These are phyloP conservation scores for Desmophyllum pertusum DNA, from an alignment of 92 coral and sea anemone species.

Conservation along the genomic window DNA sequence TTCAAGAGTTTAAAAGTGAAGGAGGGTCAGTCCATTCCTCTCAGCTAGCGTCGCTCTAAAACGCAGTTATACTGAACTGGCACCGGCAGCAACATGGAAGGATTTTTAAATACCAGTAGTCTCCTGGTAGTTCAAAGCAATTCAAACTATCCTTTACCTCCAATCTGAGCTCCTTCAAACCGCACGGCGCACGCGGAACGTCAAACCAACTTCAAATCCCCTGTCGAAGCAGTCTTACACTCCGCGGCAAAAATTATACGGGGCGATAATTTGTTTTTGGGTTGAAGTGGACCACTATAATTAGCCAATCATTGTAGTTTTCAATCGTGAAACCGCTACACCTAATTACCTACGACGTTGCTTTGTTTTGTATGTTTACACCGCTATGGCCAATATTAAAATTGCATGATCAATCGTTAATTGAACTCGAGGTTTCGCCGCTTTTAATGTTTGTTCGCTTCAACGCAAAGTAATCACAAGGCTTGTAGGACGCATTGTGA, in stretches of 20 bases:
- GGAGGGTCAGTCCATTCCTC: background rate
- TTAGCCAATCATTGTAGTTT: background rate
- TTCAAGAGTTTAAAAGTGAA: background rate
- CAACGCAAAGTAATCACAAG: background rate
- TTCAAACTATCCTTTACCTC: background rate
- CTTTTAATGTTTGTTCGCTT: slow-evolving; percentile 11
- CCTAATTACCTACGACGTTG: slow-evolving; percentile 3
- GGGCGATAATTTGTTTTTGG: slow-evolving; percentile 21
- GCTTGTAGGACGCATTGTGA: background rate
- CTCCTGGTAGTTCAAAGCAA: background rate
- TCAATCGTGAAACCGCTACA: slow-evolving; percentile 12
- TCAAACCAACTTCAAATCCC: background rate
- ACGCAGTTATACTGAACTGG: background rate
- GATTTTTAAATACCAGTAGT: no score
- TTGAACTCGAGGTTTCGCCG: slow-evolving; percentile 3
- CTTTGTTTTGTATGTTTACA: slow-evolving; percentile 17
- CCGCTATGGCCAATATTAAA: slow-evolving; percentile 22
- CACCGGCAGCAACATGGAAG: no score
- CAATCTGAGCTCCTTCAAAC: no score
- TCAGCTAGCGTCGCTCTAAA: background rate
- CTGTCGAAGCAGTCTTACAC: background rate
- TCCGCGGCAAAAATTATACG: background rate
- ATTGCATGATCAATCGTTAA: slow-evolving; percentile 18
- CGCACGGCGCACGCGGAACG: no score
- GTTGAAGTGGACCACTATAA: background rate